phyloP scores from a whole-genome alignment of 2,888 invertebrate species.

The Plutella xylostella region DNA sequence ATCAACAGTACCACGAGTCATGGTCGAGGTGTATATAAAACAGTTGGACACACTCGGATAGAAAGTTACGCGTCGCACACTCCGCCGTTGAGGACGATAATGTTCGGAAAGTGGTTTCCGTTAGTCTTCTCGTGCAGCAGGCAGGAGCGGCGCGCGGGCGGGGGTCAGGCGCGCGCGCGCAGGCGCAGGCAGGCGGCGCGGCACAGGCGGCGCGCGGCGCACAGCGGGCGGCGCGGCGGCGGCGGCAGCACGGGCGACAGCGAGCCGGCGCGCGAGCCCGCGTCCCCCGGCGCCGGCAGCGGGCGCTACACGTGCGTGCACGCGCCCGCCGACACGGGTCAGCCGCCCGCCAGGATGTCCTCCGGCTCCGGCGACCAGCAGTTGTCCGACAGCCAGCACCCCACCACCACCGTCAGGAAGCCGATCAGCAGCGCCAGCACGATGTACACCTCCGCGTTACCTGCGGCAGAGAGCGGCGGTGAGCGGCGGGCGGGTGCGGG shows the following conservation, averaged over 20 bases:
- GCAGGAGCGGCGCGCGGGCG: conserved; percentile 39
- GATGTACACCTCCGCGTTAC: conserved; percentile 82
- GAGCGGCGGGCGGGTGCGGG: not conserved
- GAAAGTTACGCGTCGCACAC: conserved; percentile 37
- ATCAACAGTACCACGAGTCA: no score
- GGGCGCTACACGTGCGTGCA: conserved; percentile 70
- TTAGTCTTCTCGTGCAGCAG: conserved; percentile 54
- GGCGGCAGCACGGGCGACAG: conserved; percentile 47
- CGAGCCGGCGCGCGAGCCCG: conserved; percentile 30
- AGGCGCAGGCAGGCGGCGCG: conserved; percentile 27
- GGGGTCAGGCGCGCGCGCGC: conserved; percentile 46
- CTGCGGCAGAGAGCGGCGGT: conserved; percentile 36
- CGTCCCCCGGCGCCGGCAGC: conserved; percentile 24
- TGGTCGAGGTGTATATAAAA: no score
- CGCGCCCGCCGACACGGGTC: conserved; percentile 75
- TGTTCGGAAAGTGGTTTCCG: conserved; percentile 44
- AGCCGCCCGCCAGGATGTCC: conserved; percentile 74
- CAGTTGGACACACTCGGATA: not conserved
- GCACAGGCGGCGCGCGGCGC: conserved; percentile 43
- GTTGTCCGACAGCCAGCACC: conserved; percentile 83
- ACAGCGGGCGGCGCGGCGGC: conserved; percentile 48
- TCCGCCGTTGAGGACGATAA: conserved; percentile 43
- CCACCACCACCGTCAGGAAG: conserved; percentile 78
- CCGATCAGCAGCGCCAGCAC: conserved; percentile 79
- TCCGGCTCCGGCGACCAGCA: conserved; percentile 83